phyloP scores from a whole-genome alignment of 2,888 invertebrate species.

The Zaprionus bogoriensis region DNA sequence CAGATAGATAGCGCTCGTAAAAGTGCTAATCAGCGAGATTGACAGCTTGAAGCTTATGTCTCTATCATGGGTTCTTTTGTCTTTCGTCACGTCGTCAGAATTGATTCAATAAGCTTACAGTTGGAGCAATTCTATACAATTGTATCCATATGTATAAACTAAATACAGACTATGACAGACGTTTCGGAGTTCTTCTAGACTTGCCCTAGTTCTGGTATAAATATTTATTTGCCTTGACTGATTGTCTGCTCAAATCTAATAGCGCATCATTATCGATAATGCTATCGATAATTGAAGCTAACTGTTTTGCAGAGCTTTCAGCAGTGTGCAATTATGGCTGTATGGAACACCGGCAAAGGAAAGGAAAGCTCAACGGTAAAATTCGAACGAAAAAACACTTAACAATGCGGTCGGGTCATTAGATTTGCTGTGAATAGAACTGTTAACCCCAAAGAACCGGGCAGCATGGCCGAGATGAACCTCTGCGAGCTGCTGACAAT shows the following conservation, averaged over 20 bases:
- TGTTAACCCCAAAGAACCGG: conserved; percentile 16
- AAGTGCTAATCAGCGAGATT: conserved; percentile 22
- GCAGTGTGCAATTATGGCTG: conserved; percentile 4
- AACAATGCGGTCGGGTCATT: conserved; percentile 22
- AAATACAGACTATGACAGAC: too few relatives aligned
- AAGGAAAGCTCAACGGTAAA: conserved; percentile 1
- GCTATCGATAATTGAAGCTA: conserved; percentile 15
- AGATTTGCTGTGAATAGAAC: conserved; percentile 6
- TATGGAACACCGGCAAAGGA: neutral
- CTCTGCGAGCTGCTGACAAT: conserved; percentile 4
- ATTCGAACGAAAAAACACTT: too few relatives aligned
- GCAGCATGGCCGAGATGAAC: neutral
- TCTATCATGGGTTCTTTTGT: conserved; percentile 21
- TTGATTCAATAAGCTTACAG: too few relatives aligned
- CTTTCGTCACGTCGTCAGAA: neutral
- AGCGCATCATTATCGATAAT: conserved; percentile 18
- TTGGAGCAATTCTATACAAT: too few relatives aligned
- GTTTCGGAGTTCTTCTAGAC: too few relatives aligned
- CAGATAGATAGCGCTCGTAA: conserved; percentile 26
- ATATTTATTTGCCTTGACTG: neutral
- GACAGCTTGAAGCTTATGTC: conserved; percentile 26
- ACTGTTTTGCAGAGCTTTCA: conserved; percentile 9
- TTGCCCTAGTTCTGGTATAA: too few relatives aligned
- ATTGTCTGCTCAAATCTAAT: neutral
- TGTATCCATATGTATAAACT: too few relatives aligned